Conservation (phyloP, 2,797 vertebrate genomes). For the Chanos chanos region DNA sequence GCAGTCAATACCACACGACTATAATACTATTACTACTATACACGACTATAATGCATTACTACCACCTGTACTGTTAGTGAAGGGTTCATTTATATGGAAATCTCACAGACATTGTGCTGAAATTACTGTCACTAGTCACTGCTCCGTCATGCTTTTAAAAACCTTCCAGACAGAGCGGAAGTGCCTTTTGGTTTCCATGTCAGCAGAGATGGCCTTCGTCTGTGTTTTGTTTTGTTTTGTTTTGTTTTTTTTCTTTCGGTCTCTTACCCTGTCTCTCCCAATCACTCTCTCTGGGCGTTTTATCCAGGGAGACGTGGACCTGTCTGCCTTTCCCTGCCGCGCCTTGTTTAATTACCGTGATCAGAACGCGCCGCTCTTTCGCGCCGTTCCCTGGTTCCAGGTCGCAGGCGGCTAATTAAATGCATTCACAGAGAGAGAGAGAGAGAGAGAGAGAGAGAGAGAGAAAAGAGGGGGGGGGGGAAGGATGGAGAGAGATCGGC, state of each 20-base stretch:
- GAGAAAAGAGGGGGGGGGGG: constrained; percentile 38
- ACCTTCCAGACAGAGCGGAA: too few relatives aligned
- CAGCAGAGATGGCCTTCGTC: too few relatives aligned
- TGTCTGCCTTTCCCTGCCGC: constrained; percentile 26
- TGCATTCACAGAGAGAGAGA: constrained; percentile 55
- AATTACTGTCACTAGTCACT: too few relatives aligned
- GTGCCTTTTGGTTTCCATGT: too few relatives aligned
- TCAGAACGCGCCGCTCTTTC: constrained; percentile 44
- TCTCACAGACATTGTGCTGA: too few relatives aligned
- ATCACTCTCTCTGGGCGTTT: not conserved
- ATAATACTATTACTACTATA: too few relatives aligned
- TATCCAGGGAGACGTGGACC: constrained; percentile 21
- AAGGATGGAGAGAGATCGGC: constrained; percentile 25
- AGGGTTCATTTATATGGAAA: too few relatives aligned
- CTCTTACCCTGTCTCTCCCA: not conserved
- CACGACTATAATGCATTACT: too few relatives aligned
- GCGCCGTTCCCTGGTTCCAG: constrained; percentile 36
- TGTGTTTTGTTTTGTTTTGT: too few relatives aligned
- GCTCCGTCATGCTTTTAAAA: too few relatives aligned
- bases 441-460: constrained; percentile 36
- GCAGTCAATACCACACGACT: too few relatives aligned
- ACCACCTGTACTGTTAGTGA: too few relatives aligned
- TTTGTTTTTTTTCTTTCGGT: not conserved
- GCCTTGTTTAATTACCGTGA: constrained; percentile 52
- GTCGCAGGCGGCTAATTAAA: constrained; percentile 56